Percentiles rank a stretch among this genome's conserved stretches.
Conservation (phyloP, 1,140 invertebrate genomes). For the Micrasema minimum region DNA sequence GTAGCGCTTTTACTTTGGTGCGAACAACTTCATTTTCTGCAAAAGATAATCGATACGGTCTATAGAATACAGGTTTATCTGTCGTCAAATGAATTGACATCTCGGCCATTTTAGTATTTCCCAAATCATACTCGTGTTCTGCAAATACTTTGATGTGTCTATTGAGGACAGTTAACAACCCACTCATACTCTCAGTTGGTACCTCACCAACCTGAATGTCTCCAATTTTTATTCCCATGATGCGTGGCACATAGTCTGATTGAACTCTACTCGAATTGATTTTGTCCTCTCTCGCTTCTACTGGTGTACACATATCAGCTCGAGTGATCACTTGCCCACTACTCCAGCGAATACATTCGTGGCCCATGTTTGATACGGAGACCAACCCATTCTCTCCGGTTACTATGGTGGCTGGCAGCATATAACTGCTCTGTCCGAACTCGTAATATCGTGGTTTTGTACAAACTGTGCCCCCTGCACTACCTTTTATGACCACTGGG, state of each 20-base stretch:
- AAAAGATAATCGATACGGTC: background rate
- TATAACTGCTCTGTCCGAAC: background rate
- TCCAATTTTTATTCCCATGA: background rate
- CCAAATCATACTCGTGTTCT: conserved; percentile 4
- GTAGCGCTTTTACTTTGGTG: too few relatives aligned
- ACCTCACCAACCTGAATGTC: background rate
- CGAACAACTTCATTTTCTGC: too few relatives aligned
- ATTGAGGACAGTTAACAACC: background rate
- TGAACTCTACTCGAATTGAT: background rate
- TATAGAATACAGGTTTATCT: background rate
- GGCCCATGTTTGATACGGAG: background rate
- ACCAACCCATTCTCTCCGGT: background rate
- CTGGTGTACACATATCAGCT: background rate
- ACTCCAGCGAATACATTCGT: background rate
- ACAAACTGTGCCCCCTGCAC: background rate
- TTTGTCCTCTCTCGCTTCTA: background rate
- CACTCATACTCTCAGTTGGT: background rate
- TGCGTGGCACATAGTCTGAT: background rate
- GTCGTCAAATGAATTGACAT: background rate
- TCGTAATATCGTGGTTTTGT: background rate
- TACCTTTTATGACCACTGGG: background rate
- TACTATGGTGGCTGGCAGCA: conserved; percentile 1
- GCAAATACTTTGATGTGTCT: conserved; percentile 1
- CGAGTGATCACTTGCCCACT: background rate
- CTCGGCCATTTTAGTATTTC: background rate